Conservation (phyloP, 2,888 invertebrate species). For the Thereva nobilitata region DNA sequence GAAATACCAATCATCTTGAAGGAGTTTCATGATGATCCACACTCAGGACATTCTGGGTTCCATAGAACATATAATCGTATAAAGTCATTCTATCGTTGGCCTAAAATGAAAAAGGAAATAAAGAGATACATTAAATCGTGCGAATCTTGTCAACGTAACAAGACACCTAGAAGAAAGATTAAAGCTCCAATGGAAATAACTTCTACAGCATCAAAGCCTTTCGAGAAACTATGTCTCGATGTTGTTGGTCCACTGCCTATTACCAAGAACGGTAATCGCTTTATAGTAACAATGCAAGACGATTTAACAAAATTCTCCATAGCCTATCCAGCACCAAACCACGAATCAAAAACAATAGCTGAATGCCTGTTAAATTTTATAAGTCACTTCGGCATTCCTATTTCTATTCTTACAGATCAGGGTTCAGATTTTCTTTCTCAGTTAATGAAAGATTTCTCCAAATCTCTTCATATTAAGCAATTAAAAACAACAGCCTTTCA, state of each 20-base stretch:
- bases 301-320: too few species aligned
- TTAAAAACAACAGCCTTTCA: too few species aligned
- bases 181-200: conserved; percentile 49
- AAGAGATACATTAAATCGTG: conserved; percentile 45
- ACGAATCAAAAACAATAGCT: too few species aligned
- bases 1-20: conserved; percentile 33
- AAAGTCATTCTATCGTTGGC: not conserved
- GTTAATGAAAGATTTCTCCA: too few species aligned
- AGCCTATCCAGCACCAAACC: too few species aligned
- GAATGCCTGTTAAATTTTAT: too few species aligned
- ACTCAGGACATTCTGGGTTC: conserved; percentile 8
- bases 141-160: conserved; percentile 46
- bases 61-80: conserved; percentile 15
- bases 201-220: conserved; percentile 46
- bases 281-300: too few species aligned
- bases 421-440: too few species aligned
- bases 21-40: conserved; percentile 34
- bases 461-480: too few species aligned
- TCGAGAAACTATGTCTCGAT: conserved; percentile 48
- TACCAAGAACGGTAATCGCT: too few species aligned
- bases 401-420: too few species aligned
- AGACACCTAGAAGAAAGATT: conserved; percentile 14
- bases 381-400: too few species aligned
- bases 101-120: conserved; percentile 4
- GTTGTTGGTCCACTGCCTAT: conserved; percentile 50